phyloP scores from a whole-genome alignment of 2,888 invertebrate species.

The Caenorhabditis afra region DNA sequence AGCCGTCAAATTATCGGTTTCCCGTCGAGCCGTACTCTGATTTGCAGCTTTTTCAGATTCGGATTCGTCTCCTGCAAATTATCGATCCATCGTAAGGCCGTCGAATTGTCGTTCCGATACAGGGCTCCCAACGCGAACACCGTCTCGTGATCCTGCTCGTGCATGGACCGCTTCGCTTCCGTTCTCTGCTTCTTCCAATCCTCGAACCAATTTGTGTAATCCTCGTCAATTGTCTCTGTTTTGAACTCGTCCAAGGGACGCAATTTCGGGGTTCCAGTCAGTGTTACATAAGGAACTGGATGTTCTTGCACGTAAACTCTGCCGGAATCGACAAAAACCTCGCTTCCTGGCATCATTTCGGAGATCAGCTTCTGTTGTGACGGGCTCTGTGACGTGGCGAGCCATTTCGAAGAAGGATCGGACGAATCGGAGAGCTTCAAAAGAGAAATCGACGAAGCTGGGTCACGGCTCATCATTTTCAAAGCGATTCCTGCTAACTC shows the following conservation, averaged over 20 bases:
- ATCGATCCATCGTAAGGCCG: conserved; percentile 61
- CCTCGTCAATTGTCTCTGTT: conserved; percentile 64
- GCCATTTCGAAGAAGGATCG: conserved; percentile 66
- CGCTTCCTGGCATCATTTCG: conserved; percentile 43
- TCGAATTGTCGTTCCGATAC: conserved; percentile 58
- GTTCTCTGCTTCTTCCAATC: conserved; percentile 63
- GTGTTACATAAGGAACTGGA: conserved; percentile 66
- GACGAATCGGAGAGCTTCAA: conserved; percentile 60
- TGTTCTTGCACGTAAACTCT: conserved; percentile 74
- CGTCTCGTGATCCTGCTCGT: conserved; percentile 76
- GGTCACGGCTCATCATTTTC: conserved; percentile 78
- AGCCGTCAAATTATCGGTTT: conserved; percentile 12
- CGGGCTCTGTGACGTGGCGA: conserved; percentile 76
- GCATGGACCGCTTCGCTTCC: conserved; percentile 65
- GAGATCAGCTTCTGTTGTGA: conserved; percentile 70
- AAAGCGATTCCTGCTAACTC: conserved; percentile 78
- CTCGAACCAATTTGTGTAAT: conserved; percentile 65
- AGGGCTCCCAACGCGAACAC: conserved; percentile 70
- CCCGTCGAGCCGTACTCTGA: conserved; percentile 62
- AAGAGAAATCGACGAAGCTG: conserved; percentile 71
- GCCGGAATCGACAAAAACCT: conserved; percentile 76
- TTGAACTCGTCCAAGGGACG: conserved; percentile 65
- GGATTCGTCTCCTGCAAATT: conserved; percentile 60
- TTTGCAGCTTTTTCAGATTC: conserved; percentile 47
- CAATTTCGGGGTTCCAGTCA: conserved; percentile 57